Base-by-base conservation (phyloP, 2,113 vertebrate species). In the Columbina picui region DNA sequence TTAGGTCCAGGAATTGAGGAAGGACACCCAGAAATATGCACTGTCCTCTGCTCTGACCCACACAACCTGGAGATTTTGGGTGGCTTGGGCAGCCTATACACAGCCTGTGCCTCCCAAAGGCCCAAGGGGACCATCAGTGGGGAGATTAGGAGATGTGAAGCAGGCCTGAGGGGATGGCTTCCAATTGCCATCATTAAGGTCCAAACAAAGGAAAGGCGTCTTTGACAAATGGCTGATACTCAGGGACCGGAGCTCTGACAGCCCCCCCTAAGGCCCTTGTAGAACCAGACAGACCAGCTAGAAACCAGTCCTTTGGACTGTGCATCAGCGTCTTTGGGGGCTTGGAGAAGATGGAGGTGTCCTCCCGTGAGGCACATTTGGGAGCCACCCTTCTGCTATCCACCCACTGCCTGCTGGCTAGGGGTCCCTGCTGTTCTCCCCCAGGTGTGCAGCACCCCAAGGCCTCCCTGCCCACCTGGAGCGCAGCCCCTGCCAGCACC, bases 401-500 rank as follows among this genome's bases (percentile, higher is more conserved):
- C n/a, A 49, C 5, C 21, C 14, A 10, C 21, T 0, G 1, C 36
- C 32, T 47, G 26, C 50, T 27, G 53, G 34, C 3, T 13, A n/a
- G 27, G 15, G 23, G 18, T 57, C 21, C 23, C n/a, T 2, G 6
- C 55, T 53, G 55, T 64, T 78, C 25, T 84, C 14, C 30, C 5
- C 13, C 0, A 3, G 0, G 0, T 4, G 11, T 2, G 6, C 41
- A 57, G 41, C 70, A 84, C 26, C 32, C 52, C 2, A 2, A 52
- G n/a, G 60, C 25, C 32, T 67, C 67, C 27, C 9, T 9, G 16
- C n/a, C 29, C n/a, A 23, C 64, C 27, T 30, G 39, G 30, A 32
- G 9, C 6, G 1, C n/a, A 16, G 21, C 39, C 15, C 55, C 69
- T 53, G 64, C 17, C 0, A 0, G 27, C n/a, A 10, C 9, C 3